phyloP scores from a whole-genome alignment of 2,888 invertebrate species.

The Ryuthela nishihirai region DNA sequence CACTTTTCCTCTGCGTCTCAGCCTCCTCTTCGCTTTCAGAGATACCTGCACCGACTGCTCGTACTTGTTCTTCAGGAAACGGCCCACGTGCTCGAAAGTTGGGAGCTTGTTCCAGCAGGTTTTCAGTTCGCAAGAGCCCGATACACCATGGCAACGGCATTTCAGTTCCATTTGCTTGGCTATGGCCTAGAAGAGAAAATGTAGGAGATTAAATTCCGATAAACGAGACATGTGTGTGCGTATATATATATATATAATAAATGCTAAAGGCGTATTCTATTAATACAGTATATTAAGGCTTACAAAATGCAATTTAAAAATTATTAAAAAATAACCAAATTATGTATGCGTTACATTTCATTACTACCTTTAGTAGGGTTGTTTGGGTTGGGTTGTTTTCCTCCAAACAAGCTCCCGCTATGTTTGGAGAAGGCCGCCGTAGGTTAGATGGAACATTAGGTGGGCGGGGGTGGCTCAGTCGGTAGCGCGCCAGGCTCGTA shows the following conservation, averaged over 20 bases:
- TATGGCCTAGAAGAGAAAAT: conserved; percentile 32
- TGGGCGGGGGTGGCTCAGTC: no score
- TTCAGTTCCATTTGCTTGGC: conserved; percentile 53
- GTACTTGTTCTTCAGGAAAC: conserved; percentile 56
- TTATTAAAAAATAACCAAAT: no score
- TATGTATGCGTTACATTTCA: no score
- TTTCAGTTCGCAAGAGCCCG: conserved; percentile 59
- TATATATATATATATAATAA: conserved; percentile 4
- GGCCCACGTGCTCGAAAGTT: conserved; percentile 56
- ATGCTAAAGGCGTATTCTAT: conserved; percentile 2
- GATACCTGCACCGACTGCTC: conserved; percentile 29
- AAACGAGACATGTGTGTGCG: background rate
- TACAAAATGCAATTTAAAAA: no score
- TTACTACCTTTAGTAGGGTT: no score
- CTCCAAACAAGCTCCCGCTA: no score
- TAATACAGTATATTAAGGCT: conserved; percentile 4
- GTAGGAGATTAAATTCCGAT: background rate
- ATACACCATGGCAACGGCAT: conserved; percentile 60
- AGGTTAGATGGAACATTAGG: no score
- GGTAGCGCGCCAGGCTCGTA: no score
- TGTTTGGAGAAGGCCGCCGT: no score
- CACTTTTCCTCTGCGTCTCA: conserved; percentile 53
- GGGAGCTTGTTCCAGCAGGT: conserved; percentile 60
- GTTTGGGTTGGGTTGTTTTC: no score
- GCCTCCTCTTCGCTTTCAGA: conserved; percentile 45